Evolutionary conservation across 2,797 vertebrate species (phyloP), one percentile per base, ranked within the genome.

Genomic region (Phataginus tetradactyla): DNA sequence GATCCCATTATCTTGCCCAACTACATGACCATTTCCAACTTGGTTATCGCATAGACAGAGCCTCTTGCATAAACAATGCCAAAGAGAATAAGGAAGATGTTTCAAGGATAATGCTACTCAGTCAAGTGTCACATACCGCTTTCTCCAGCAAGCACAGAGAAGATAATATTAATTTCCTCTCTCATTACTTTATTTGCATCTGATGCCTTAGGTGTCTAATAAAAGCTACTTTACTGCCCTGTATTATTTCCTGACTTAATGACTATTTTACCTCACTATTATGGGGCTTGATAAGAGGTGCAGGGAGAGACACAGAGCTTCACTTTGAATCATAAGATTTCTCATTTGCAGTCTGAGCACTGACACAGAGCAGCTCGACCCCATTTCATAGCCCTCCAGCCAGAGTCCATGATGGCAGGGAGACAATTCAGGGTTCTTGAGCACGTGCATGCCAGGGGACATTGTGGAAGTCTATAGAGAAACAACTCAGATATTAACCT

Each of bases 111-210:
- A 89, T 81, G 39, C 21, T 95, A 92, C 94, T 59, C 88, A 93
- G 90, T 85, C 90, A 20, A 45, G 42, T 71, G 97, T 90, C 97
- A 71, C 74, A 51, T 4, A 5, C 87, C 95, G 66, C 87, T 94
- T 91, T 92, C 39, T 92, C 64, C 84, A 97, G 92, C 2, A 49
- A 97, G 86, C 57, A 95, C 87, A 72, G 86, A 98, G 90, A 86
- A 98, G 95, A 92, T 91, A 91, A 72, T 96, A 96, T 88, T 98
- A 96, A 98, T 98, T 98, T 98, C 87, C 37, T 72, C 23, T 95
- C 80, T 71, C 86, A 88, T 92, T 89, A 74, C 69, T 95, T 95
- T 91, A 95, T 97, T 98, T 96, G 92, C 49, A 92, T 92, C 94
- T 61, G 94, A 97, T 92, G 92, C 97, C 97, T 80, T 93, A 61